Evolutionary conservation across 2,113 vertebrate genomes (phyloP).

Genomic region (Baryphthengus martii): DNA sequence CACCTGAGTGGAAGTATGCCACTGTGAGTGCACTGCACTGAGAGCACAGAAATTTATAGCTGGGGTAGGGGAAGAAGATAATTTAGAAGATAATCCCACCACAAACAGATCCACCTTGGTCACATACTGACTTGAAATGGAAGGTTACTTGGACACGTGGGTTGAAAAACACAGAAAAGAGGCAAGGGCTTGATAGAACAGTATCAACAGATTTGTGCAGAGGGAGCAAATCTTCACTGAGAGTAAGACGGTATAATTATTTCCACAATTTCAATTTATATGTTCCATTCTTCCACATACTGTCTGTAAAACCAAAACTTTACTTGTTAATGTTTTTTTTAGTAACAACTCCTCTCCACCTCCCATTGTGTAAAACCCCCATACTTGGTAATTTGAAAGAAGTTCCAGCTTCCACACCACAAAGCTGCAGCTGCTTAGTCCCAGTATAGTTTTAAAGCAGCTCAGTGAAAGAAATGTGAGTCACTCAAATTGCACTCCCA

Average conservation of each 20-base stretch:
- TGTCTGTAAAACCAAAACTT: not conserved
- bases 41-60: not conserved
- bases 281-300: not conserved
- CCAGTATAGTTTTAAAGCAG: not conserved
- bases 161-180: not conserved
- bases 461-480: not conserved
- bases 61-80: not conserved
- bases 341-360: not conserved
- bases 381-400: not conserved
- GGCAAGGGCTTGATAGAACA: not conserved
- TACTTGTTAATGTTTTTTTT: not conserved
- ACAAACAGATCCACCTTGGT: not conserved
- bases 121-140: not conserved
- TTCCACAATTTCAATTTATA: not conserved
- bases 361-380: rapidly evolving
- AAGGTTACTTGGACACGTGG: rapidly evolving
- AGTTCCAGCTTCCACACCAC: not conserved
- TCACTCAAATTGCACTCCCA: not conserved
- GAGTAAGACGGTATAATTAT: not conserved
- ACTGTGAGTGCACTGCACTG: rapidly evolving
- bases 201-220: not conserved
- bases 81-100: not conserved
- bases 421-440: not conserved
- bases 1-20: not conserved
- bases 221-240: not conserved